These are phyloP conservation scores for Ciconia boyciana DNA, from an alignment of 2,113 vertebrate genomes.

Conservation along the genomic window DNA sequence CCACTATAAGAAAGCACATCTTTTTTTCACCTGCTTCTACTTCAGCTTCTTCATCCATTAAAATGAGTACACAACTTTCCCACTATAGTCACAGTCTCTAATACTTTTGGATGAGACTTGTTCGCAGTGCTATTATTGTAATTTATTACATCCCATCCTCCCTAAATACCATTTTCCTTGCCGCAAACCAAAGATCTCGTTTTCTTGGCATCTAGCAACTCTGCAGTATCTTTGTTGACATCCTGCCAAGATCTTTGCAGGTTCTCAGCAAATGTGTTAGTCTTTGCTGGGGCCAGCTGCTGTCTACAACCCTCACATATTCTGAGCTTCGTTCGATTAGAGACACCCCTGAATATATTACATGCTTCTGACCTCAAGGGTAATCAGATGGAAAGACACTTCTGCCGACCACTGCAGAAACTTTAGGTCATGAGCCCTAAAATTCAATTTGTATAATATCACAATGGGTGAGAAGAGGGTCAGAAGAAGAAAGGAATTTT, in stretches of 20 bases:
- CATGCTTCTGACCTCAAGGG: conserved; percentile 17
- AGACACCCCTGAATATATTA: conserved; percentile 48
- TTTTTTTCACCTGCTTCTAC: background rate
- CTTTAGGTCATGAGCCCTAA: background rate
- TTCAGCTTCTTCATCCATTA: background rate
- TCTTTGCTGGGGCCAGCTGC: conserved; percentile 60
- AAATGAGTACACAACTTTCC: background rate
- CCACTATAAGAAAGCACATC: background rate
- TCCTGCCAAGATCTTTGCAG: conserved; percentile 59
- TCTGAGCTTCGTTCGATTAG: conserved; percentile 33
- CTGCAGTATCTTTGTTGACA: conserved; percentile 54
- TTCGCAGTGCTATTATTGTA: background rate
- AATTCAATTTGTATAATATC: conserved; percentile 37
- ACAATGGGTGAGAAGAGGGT: background rate
- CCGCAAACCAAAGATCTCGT: conserved; percentile 33
- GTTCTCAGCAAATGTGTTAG: conserved; percentile 64
- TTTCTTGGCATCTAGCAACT: conserved; percentile 50
- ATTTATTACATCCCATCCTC: conserved; percentile 38
- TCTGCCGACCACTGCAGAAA: conserved; percentile 42
- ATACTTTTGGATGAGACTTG: background rate
- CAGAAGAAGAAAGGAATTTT: conserved; percentile 14
- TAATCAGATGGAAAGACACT: conserved; percentile 36
- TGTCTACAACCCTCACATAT: conserved; percentile 50
- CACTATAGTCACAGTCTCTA: background rate
- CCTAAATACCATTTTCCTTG: conserved; percentile 37